Evolutionary conservation across 35 echinoderm and acorn worm genomes (phyloP).

Genomic region (Ophioderma brevispina): DNA sequence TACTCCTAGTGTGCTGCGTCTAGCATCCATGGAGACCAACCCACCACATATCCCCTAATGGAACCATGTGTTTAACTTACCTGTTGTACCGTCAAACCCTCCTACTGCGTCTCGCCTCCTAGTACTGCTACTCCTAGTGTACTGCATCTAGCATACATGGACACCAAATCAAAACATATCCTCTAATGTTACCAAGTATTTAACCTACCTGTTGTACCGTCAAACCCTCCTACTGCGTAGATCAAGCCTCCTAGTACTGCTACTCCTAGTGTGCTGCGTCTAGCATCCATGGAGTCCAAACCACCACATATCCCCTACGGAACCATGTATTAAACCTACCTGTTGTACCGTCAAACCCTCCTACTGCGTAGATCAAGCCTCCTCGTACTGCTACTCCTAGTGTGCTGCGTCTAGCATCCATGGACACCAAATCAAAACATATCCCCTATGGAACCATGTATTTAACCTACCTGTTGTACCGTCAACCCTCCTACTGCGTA

Average conservation of each 20-base stretch:
- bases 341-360: too few species aligned
- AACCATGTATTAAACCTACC: too few species aligned
- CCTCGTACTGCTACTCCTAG: neutral
- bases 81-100: conserved; percentile 97
- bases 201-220: conserved; percentile 97
- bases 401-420: too few species aligned
- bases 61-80: conserved; percentile 46
- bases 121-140: conserved; percentile 91
- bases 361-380: too few species aligned
- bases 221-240: conserved; percentile 96
- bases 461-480: conserved; percentile 93
- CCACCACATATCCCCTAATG: conserved; percentile 74
- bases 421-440: too few species aligned
- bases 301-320: conserved; percentile 79
- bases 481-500: conserved; percentile 95
- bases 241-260: conserved; percentile 82
- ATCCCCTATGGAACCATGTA: too few species aligned
- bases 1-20: conserved; percentile 90
- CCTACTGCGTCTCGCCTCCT: conserved; percentile 87
- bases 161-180: too few species aligned
- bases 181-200: too few species aligned
- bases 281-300: conserved; percentile 97
- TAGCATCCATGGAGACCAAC: conserved; percentile 92
- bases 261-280: conserved; percentile 94
- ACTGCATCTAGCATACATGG: too few species aligned